Conservation (phyloP, 2,797 vertebrate species). For the Periophthalmus magnuspinnatus region DNA sequence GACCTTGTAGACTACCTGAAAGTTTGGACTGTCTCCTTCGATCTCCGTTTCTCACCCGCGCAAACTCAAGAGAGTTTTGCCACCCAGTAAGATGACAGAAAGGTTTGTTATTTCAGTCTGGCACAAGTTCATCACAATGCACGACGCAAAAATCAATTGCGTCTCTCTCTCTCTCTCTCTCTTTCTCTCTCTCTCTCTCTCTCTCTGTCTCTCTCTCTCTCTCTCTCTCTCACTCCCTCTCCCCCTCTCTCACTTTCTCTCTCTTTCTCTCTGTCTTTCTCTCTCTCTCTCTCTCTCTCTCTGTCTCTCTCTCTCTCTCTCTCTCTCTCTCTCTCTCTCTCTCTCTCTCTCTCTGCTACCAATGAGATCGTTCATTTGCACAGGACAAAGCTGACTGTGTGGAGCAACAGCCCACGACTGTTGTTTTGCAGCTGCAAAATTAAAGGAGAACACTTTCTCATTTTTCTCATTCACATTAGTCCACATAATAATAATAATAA, state of each 20-base stretch:
- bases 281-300: background rate
- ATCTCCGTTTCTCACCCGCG: background rate
- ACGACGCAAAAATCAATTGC: background rate
- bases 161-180: background rate
- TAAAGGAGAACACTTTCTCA: background rate
- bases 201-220: background rate
- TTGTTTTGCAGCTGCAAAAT: constrained; percentile 50
- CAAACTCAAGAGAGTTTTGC: background rate
- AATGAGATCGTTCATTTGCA: constrained; percentile 41
- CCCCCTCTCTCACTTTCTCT: background rate
- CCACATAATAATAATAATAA: background rate
- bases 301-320: no score
- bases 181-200: background rate
- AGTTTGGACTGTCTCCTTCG: background rate
- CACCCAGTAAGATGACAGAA: background rate
- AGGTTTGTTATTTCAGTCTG: background rate
- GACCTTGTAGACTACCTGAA: background rate
- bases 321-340: constrained; percentile 7
- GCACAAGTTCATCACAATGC: background rate
- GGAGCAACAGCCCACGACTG: constrained; percentile 44
- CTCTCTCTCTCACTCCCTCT: background rate
- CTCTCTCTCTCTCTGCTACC: constrained; percentile 14
- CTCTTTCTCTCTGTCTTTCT: background rate
- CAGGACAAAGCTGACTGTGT: constrained; percentile 63
- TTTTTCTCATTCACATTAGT: background rate